Base-by-base conservation (phyloP, 92 coral and sea anemone species). In the Muricea muricata region DNA sequence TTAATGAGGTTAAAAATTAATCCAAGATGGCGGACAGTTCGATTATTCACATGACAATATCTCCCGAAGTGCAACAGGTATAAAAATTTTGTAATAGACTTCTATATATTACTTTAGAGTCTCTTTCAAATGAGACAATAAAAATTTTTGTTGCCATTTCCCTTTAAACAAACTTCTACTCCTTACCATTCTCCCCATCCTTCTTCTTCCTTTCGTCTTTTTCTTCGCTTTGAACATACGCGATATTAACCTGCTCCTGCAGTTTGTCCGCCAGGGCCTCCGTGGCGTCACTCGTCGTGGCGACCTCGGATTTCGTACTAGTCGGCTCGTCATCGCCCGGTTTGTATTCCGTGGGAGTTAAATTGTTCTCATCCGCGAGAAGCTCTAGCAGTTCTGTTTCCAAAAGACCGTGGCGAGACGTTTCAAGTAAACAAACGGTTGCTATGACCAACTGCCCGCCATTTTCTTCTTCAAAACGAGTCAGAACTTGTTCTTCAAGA, bases 401-500 rank as follows among this genome's bases (percentile, higher is more conserved):
- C 1, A 97, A 82, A 41, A 97, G 92, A 65, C 99, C 99, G 45
- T 97, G 99, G 18, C 99, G 94, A 28, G 99, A 97, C 0, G 99
- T 97, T 79, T 97, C 99, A 80, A 97, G 89, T 20, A 97, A 76
- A 65, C 99, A 97, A 20, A 97, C 95, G 4, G 99, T 97, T 1
- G 93, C 99, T 23, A 97, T 92, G 0, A 97, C 99, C 30, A 94
- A 65, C 81, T 92, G 93, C 7, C 99, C 99, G 29, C 99, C 99
- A 72, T 97, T 97, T 66, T 97, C 99, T 21, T 90, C 93, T 66
- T 97, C 99, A 80, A 97, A 97, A 3, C 99, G 89, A 5, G 93
- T 88, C 68, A 97, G 70, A 18, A 97, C 93, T 90, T 97, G 99
- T 60, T 93, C 99, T 84, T 97, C 99, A 52, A 97, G 88, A 87